phyloP scores from a whole-genome alignment of 2,888 invertebrate species.

The Dinocampus coccinellae region DNA sequence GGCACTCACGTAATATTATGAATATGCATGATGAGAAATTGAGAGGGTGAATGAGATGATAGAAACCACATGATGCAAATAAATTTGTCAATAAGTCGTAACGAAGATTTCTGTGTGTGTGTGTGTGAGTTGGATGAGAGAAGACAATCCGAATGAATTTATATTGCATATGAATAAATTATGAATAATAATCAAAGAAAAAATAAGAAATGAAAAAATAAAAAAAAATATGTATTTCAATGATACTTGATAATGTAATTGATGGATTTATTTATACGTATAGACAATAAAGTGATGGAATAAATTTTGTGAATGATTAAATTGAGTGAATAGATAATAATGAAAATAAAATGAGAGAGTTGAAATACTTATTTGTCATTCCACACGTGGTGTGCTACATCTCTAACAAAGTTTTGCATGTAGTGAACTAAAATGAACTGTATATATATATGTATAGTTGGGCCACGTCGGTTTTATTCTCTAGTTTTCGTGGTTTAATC shows the following conservation, averaged over 20 bases:
- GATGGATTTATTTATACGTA: no score
- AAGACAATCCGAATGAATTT: no score
- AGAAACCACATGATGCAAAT: background rate
- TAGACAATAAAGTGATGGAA: no score
- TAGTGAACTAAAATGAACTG: slow-evolving; percentile 32
- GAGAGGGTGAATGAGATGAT: background rate
- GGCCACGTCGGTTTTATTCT: slow-evolving; percentile 51
- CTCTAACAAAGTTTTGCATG: slow-evolving; percentile 27
- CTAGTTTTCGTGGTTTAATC: slow-evolving; percentile 62
- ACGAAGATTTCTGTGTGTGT: background rate
- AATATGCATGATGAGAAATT: slow-evolving; percentile 9
- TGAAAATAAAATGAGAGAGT: background rate
- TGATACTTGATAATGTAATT: no score
- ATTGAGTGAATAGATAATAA: no score
- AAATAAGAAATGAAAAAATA: no score
- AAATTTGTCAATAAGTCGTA: background rate
- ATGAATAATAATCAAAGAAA: no score
- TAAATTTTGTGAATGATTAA: no score
- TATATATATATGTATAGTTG: no score
- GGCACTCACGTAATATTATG: background rate
- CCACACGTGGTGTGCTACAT: slow-evolving; percentile 5
- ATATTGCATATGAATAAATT: no score
- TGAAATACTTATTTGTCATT: slow-evolving; percentile 25
- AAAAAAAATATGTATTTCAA: no score
- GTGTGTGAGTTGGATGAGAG: no score